Conservation (phyloP, 2,888 invertebrate species). For the Stenolophus ochropezus region DNA sequence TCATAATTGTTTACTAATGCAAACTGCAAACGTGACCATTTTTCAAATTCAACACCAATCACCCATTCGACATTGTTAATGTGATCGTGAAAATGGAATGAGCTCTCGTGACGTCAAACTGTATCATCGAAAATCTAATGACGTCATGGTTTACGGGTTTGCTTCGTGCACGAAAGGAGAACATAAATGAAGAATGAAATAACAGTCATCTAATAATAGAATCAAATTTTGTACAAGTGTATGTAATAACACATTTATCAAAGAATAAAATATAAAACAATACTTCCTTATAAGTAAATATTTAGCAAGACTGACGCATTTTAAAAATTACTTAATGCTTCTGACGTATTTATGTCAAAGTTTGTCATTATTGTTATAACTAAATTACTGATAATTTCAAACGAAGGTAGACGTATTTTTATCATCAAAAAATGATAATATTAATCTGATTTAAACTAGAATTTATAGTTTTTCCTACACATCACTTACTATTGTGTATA, state of each 20-base stretch:
- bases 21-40: slow-evolving; percentile 35
- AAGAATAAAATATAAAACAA: slow-evolving; percentile 65
- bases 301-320: slow-evolving; percentile 24
- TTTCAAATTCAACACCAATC: slow-evolving; percentile 11
- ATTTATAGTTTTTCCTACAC: background rate
- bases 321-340: background rate
- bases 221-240: background rate
- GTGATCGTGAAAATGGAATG: slow-evolving; percentile 21
- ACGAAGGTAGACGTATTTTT: background rate
- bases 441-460: slow-evolving; percentile 15
- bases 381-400: background rate
- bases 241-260: slow-evolving; percentile 5
- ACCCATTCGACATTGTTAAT: background rate
- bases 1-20: slow-evolving; percentile 41
- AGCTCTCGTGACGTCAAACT: slow-evolving; percentile 19
- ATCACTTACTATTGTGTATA: background rate
- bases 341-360: background rate
- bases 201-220: background rate
- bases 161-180: background rate
- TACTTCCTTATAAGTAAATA: background rate
- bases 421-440: slow-evolving; percentile 7
- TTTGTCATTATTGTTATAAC: slow-evolving; percentile 4
- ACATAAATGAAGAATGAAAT: slow-evolving; percentile 7
- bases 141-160: slow-evolving; percentile 14
- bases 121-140: slow-evolving; percentile 23